Evolutionary conservation across 1,140 invertebrate genomes (phyloP).

Genomic region (Zaprionus ghesquierei): DNA sequence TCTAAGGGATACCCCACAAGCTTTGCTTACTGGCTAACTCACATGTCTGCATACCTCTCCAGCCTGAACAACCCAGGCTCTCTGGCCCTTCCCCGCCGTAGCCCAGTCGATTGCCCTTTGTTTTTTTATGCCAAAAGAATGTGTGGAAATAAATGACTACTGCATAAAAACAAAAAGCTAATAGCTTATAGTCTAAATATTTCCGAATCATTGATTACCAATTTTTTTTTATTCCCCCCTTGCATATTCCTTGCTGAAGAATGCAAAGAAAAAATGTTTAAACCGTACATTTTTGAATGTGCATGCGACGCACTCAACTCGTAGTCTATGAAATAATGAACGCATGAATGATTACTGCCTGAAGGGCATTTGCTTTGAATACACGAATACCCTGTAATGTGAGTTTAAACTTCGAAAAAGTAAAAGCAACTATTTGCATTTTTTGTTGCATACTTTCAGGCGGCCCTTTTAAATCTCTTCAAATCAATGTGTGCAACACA

Average conservation of each 20-base stretch:
- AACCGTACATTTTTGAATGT: conserved; percentile 2
- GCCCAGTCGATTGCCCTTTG: not conserved
- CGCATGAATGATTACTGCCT: conserved; percentile 72
- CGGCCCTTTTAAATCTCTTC: too few species aligned
- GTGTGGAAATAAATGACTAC: conserved; percentile 7
- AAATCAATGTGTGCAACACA: too few species aligned
- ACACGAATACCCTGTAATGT: conserved; percentile 27
- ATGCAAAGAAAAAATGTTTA: conserved; percentile 39
- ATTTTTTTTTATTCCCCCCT: conserved; percentile 42
- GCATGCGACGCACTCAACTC: conserved; percentile 44
- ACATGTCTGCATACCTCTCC: not conserved
- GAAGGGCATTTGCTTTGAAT: conserved; percentile 49
- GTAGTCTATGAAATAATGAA: conserved; percentile 79
- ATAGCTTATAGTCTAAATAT: conserved; percentile 55
- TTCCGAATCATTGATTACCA: conserved; percentile 81
- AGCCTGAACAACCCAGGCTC: not conserved
- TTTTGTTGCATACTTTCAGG: not conserved
- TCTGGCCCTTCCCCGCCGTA: not conserved
- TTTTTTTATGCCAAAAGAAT: not conserved
- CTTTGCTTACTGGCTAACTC: too few species aligned
- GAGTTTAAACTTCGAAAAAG: not conserved
- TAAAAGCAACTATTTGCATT: too few species aligned
- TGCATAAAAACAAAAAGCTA: conserved; percentile 40
- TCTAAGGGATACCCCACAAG: too few species aligned
- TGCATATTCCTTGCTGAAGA: conserved; percentile 58